Evolutionary conservation across 2,888 invertebrate species (phyloP).

Genomic region (Chloromyia formosa): DNA sequence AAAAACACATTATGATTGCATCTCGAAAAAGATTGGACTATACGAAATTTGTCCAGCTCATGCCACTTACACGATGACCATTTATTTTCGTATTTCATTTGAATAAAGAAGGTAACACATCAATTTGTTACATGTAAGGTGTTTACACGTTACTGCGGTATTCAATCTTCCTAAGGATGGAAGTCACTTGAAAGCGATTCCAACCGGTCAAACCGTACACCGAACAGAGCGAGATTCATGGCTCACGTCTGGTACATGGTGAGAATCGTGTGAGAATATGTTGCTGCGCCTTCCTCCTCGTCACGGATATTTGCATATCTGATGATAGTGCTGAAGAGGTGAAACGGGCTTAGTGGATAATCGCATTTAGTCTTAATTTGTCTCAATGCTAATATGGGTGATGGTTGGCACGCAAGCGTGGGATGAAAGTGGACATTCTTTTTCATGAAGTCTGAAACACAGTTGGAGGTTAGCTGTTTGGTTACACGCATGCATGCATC

Average conservation of each 20-base stretch:
- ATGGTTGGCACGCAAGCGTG: constrained; percentile 7
- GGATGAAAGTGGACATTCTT: neutral
- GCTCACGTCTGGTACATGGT: neutral
- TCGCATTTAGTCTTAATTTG: constrained; percentile 36
- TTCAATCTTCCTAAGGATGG: constrained; percentile 29
- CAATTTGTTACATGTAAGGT: constrained; percentile 40
- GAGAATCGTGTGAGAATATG: neutral
- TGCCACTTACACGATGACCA: neutral
- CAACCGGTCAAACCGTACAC: constrained; percentile 11
- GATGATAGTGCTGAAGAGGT: constrained; percentile 28
- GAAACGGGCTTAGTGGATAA: constrained; percentile 26
- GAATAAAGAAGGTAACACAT: constrained; percentile 37
- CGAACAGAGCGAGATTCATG: neutral
- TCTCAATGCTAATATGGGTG: constrained; percentile 16
- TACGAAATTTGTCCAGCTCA: neutral
- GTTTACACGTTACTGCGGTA: constrained; percentile 36
- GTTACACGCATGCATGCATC: no score
- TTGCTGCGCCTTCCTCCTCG: neutral
- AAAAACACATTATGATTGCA: constrained; percentile 14
- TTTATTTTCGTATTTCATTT: constrained; percentile 26
- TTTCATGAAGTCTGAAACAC: no score
- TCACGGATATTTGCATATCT: constrained; percentile 28
- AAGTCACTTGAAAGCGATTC: constrained; percentile 17
- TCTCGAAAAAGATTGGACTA: neutral
- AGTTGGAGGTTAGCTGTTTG: no score